Evolutionary conservation across 2,113 vertebrate species (phyloP), one percentile per base, ranked within the genome.

Genomic region (Martes martes): DNA sequence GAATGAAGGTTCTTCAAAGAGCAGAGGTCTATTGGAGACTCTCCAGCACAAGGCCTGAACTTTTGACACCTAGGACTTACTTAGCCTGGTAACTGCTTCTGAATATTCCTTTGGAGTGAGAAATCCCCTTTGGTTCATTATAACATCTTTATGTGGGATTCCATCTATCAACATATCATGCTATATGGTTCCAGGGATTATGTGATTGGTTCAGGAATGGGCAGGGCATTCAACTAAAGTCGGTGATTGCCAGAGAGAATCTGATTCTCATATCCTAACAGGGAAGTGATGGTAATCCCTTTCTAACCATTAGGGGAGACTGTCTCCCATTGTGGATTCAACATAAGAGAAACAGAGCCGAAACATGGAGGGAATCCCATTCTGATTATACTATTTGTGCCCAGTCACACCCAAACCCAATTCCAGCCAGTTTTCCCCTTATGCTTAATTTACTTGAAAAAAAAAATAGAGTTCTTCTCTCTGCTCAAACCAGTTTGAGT

Each of bases 401-500:
- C n/a, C 55, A 16, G 10, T 59, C 23, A n/a, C 11, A 45, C 52
- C 28, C 28, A 84, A n/a, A 74, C 9, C 42, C 31, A 45, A 88
- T 45, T 47, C 23, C 45, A 87, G 13, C 19, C 61, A 94, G 23
- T 16, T 47, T 24, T 63, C 13, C 10, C 14, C 1, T 21, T 21
- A 23, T 33, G 39, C 36, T 92, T 71, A 65, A 87, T 97, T 91
- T 94, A 85, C 45, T 81, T 79, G 47, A 47, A 52, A 89, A 47
- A 52, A 89, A 81, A 74, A 47, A 47, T 6, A 57, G 39, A 76
- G 78, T 76, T 96, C 31, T 57, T 42, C n/a, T 84, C n/a, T 61
- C 26, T 84, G 59, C 61, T 96, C 87, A 96, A 88, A 96, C 31
- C 24, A 95, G 23, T 92, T 59, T 85, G 57, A 92, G 39, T 67